Evolutionary conservation across 2,113 vertebrate species (phyloP).

Genomic region (Acanthisitta chloris): DNA sequence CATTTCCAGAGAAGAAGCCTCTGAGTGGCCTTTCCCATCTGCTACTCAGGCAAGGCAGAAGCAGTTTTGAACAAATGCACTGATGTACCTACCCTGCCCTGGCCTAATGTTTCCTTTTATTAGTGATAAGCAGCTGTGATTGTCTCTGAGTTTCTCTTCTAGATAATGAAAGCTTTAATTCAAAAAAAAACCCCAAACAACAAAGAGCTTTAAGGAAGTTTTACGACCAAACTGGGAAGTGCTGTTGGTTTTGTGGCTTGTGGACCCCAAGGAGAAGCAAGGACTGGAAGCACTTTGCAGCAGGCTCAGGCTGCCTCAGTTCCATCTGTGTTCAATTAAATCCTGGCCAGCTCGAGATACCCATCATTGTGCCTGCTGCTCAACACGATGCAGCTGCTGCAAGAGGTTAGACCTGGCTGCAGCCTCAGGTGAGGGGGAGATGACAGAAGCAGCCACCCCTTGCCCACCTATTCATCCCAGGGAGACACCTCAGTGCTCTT

Average conservation of each 20-base stretch:
- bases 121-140: background rate
- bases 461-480: background rate
- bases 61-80: background rate
- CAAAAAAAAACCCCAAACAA: background rate
- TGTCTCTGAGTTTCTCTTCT: background rate
- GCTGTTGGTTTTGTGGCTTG: background rate
- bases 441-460: background rate
- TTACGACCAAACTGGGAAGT: background rate
- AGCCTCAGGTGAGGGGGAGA: background rate
- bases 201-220: conserved; percentile 8
- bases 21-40: background rate
- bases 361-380: background rate
- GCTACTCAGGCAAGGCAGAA: background rate
- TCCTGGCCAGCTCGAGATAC: background rate
- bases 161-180: conserved; percentile 27
- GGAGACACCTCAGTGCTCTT: background rate
- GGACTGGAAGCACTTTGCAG: background rate
- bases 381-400: background rate
- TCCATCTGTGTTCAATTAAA: conserved; percentile 27
- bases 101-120: background rate
- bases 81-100: background rate
- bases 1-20: background rate
- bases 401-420: background rate
- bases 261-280: background rate
- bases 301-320: background rate